Evolutionary conservation across 2,888 invertebrate genomes (phyloP).

Genomic region (Eupithecia vulgata): DNA sequence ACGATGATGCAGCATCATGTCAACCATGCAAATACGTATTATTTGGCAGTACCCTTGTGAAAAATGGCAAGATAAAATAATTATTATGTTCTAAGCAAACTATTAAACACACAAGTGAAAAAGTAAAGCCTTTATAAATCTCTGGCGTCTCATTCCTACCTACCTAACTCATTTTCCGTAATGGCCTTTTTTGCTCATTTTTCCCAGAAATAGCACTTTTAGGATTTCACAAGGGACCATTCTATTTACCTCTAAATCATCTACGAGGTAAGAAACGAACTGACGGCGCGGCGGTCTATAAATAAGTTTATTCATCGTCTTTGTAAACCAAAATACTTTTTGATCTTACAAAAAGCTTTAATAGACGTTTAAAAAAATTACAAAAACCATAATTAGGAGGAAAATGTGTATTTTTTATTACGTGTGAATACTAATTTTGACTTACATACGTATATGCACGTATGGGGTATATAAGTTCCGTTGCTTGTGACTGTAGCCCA

Average conservation of each 20-base stretch:
- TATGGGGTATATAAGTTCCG: no score
- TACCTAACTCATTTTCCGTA: neutral
- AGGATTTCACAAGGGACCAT: constrained; percentile 29
- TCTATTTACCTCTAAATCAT: constrained; percentile 35
- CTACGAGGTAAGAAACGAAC: constrained; percentile 34
- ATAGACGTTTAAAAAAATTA: neutral
- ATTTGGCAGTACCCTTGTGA: neutral
- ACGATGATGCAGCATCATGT: neutral
- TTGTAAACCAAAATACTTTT: constrained; percentile 9
- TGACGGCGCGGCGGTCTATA: constrained; percentile 9
- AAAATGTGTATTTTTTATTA: no score
- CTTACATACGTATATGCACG: no score
- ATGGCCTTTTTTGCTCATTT: constrained; percentile 26
- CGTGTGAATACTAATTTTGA: no score
- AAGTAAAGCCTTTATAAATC: neutral
- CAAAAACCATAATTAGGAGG: neutral
- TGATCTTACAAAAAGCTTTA: neutral
- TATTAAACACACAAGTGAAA: neutral
- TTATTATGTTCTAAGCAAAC: neutral
- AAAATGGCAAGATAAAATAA: neutral
- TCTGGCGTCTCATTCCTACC: neutral
- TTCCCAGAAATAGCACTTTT: constrained; percentile 26
- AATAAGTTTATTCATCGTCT: constrained; percentile 18
- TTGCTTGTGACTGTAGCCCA: no score
- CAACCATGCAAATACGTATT: neutral